A percentile compares a stretch with the other conserved stretches of the same genome.
These are phyloP conservation scores for Cryptocephalus primarius DNA, from an alignment of 2,888 invertebrate genomes.

Conservation along the genomic window DNA sequence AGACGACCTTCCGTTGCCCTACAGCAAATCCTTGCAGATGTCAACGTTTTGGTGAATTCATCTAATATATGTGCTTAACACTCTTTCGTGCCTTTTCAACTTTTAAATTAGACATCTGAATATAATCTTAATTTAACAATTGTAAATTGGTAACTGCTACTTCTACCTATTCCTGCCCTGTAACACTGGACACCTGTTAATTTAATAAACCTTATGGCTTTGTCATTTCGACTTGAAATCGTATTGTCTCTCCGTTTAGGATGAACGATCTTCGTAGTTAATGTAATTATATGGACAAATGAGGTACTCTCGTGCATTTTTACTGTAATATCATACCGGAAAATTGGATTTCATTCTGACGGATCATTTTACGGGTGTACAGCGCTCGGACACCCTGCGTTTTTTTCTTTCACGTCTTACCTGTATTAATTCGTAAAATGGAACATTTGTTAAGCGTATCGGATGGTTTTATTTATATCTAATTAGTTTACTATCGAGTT, in stretches of 20 bases:
- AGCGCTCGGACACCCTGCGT: no score
- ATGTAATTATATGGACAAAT: constrained; percentile 12
- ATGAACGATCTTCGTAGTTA: constrained; percentile 9
- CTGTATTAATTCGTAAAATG: no score
- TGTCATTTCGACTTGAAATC: constrained; percentile 7
- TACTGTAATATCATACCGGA: constrained; percentile 10
- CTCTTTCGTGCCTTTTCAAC: no score
- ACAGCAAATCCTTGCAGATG: no score
- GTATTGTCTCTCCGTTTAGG: constrained; percentile 5
- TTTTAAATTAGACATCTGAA: background rate
- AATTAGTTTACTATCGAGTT: no score
- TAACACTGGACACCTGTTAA: constrained; percentile 7
- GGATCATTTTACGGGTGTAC: background rate
- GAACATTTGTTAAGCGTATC: no score
- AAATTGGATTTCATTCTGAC: constrained; percentile 13
- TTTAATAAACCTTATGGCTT: constrained; percentile 10
- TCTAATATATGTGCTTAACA: no score
- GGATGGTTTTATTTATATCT: no score
- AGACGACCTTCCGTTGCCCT: no score
- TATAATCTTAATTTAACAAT: background rate
- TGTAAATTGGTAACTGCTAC: background rate
- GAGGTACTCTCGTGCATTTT: constrained; percentile 15
- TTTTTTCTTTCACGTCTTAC: no score
- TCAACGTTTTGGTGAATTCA: no score
- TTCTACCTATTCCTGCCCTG: no score